These are phyloP conservation scores for Dasysyrphus albostriatus DNA, from an alignment of 2,888 invertebrate genomes.

Conservation along the genomic window DNA sequence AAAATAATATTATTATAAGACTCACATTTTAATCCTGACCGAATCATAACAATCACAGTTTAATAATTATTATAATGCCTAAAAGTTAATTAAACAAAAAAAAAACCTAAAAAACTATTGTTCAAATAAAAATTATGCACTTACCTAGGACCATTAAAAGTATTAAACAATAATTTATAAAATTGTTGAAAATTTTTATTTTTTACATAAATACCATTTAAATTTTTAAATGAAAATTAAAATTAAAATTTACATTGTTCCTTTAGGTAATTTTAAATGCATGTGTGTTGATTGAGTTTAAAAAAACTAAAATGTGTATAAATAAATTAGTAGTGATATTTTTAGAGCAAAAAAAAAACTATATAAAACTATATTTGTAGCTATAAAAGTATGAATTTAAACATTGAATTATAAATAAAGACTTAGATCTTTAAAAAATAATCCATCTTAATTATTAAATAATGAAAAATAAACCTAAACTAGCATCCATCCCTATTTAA, in stretches of 20 bases:
- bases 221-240: background rate
- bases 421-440: background rate
- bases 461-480: constrained; percentile 5
- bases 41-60: constrained; percentile 25
- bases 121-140: constrained; percentile 50
- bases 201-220: constrained; percentile 13
- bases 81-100: constrained; percentile 27
- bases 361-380: background rate
- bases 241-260: constrained; percentile 30
- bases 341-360: constrained; percentile 26
- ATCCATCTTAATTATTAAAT: background rate
- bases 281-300: constrained; percentile 47
- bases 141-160: constrained; percentile 63
- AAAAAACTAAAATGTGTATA: background rate
- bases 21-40: background rate
- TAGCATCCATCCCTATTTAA: constrained; percentile 71
- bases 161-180: constrained; percentile 57
- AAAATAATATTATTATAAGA: background rate
- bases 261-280: constrained; percentile 30
- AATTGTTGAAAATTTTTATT: constrained; percentile 59
- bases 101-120: constrained; percentile 6
- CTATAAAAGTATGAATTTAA: background rate
- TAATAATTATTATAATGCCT: constrained; percentile 14
- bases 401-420: background rate
- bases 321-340: constrained; percentile 63